A percentile compares a stretch with the other conserved stretches of the same genome.
phyloP scores from a whole-genome alignment of 2,113 vertebrate genomes.

The Bos indicus region DNA sequence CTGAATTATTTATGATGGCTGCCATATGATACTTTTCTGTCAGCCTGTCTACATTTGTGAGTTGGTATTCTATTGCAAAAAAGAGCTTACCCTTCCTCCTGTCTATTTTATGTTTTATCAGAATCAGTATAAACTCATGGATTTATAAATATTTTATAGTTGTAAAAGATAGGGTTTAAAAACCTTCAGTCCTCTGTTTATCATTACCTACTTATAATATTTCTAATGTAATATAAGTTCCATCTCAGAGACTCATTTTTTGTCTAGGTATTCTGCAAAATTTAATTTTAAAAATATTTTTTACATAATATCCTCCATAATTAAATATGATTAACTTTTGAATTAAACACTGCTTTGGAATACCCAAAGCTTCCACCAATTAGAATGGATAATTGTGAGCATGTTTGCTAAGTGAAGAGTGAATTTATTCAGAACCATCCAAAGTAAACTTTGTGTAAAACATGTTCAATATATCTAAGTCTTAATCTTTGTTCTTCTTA shows the following conservation, averaged over 20 bases:
- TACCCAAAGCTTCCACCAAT: not conserved
- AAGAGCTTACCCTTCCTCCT: not conserved
- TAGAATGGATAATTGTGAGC: not conserved
- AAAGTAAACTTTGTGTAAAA: not conserved
- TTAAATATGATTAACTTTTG: not conserved
- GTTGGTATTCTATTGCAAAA: too few species aligned
- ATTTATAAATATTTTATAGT: not conserved
- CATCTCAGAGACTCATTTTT: not conserved
- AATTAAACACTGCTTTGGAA: too few species aligned
- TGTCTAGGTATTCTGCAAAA: not conserved
- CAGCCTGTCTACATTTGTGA: too few species aligned
- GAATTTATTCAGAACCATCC: not conserved
- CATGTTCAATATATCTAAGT: not conserved
- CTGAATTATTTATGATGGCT: too few species aligned
- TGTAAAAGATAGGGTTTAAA: not conserved
- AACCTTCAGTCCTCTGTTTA: not conserved
- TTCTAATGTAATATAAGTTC: not conserved
- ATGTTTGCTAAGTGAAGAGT: not conserved
- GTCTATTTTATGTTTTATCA: not conserved
- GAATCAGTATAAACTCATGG: too few species aligned
- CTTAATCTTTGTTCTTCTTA: not conserved
- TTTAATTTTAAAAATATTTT: slow-evolving; percentile 1
- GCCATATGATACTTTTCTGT: too few species aligned
- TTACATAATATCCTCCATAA: not conserved
- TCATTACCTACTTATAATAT: not conserved